These are phyloP conservation scores for Chrysodeixis includens DNA, from an alignment of 2,888 invertebrate species.

Conservation along the genomic window DNA sequence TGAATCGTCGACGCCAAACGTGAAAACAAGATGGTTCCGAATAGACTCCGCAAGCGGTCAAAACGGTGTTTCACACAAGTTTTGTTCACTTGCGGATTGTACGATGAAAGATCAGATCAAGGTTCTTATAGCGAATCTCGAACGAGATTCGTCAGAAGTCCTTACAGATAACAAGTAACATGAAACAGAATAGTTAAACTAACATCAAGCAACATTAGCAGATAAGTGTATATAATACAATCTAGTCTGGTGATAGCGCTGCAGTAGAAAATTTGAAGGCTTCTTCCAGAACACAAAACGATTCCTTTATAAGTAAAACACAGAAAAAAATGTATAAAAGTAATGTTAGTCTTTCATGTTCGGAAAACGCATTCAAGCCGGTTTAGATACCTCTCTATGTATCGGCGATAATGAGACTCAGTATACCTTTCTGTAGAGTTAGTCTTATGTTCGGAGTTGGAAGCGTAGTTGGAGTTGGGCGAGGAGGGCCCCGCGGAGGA, in stretches of 20 bases:
- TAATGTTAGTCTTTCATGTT: constrained; percentile 38
- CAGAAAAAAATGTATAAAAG: constrained; percentile 41
- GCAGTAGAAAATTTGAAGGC: constrained; percentile 45
- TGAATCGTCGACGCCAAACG: constrained; percentile 36
- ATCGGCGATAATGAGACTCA: constrained; percentile 14
- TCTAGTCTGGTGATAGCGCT: constrained; percentile 49
- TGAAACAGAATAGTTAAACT: constrained; percentile 52
- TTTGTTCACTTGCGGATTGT: constrained; percentile 24
- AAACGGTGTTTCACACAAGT: constrained; percentile 21
- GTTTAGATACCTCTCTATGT: constrained; percentile 33
- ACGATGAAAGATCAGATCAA: constrained; percentile 24
- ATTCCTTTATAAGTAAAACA: constrained; percentile 19
- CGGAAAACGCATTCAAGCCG: constrained; percentile 59
- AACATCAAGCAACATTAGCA: constrained; percentile 64
- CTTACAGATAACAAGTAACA: constrained; percentile 40
- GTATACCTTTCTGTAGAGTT: constrained; percentile 78
- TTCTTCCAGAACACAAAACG: constrained; percentile 43
- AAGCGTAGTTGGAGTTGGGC: constrained; percentile 90
- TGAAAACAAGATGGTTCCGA: constrained; percentile 46
- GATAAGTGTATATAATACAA: constrained; percentile 57
- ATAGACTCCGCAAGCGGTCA: constrained; percentile 33
- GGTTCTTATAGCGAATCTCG: constrained; percentile 21
- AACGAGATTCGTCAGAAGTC: constrained; percentile 26
- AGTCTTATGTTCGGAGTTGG: constrained; percentile 75
- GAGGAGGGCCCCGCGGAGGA: constrained; percentile 95